These are phyloP conservation scores for Oryzias sinensis DNA, from an alignment of 2,797 vertebrate genomes.

Conservation along the genomic window DNA sequence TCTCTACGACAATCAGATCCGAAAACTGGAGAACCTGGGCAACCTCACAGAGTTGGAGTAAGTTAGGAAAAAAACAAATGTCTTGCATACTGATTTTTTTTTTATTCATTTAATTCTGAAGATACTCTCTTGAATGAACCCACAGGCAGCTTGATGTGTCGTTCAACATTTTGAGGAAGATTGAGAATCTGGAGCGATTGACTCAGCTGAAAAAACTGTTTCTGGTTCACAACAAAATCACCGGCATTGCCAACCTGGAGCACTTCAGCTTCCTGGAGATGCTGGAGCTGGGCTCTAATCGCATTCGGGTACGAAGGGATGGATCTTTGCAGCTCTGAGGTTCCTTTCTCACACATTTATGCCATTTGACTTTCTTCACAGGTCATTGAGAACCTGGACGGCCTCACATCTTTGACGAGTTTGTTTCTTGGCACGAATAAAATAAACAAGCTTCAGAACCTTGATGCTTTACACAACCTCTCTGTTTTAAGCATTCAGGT, in stretches of 20 bases:
- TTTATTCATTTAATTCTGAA: constrained; percentile 1
- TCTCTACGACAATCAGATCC: constrained; percentile 97
- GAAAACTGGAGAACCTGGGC: constrained; percentile 92
- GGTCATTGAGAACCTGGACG: constrained; percentile 93
- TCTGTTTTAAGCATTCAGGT: constrained; percentile 98
- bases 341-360: neutral
- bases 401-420: constrained; percentile 86
- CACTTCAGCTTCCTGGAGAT: constrained; percentile 86
- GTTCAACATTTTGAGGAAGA: constrained; percentile 90
- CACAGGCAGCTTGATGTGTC: constrained; percentile 92
- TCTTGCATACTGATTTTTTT: neutral
- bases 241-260: constrained; percentile 86
- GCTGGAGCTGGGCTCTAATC: constrained; percentile 96
- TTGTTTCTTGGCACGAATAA: constrained; percentile 99
- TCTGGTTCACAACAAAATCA: constrained; percentile 97
- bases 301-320: constrained; percentile 87
- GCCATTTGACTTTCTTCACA: constrained; percentile 55
- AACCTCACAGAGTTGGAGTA: constrained; percentile 89
- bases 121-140: constrained; percentile 2
- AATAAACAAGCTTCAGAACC: constrained; percentile 92
- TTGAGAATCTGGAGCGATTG: constrained; percentile 89
- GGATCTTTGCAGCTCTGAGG: neutral
- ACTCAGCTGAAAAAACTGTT: constrained; percentile 91
- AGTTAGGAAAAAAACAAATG: constrained; percentile 62
- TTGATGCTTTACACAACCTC: constrained; percentile 90